Percentiles rank a stretch among this genome's conserved stretches.
phyloP scores from a whole-genome alignment of 2,113 vertebrate species.

The Alces alces region DNA sequence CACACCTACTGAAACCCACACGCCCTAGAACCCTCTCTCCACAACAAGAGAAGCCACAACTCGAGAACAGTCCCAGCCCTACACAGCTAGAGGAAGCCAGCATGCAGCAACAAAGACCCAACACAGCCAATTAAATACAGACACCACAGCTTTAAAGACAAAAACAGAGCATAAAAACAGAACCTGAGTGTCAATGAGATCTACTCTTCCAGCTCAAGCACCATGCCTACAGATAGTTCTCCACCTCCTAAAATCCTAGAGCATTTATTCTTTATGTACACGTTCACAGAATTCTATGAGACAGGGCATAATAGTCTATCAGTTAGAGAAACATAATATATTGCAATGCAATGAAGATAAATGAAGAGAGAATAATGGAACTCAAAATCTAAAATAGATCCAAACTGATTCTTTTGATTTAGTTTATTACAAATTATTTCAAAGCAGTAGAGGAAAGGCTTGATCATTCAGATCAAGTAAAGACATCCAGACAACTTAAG shows the following conservation, averaged over 20 bases:
- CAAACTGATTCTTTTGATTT: neutral
- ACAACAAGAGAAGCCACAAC: neutral
- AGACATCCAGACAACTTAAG: neutral
- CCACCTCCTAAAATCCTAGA: neutral
- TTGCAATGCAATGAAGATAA: neutral
- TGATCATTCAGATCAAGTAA: neutral
- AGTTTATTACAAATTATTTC: neutral
- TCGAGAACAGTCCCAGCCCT: neutral
- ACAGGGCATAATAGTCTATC: neutral
- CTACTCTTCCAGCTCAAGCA: neutral
- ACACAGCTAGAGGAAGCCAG: neutral
- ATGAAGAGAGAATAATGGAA: neutral
- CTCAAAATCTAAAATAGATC: conserved; percentile 8
- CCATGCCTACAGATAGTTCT: neutral
- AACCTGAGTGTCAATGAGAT: neutral
- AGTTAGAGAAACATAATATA: neutral
- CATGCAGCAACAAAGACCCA: neutral
- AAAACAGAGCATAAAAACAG: neutral
- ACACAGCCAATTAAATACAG: neutral
- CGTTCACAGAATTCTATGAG: neutral
- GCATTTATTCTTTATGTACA: neutral
- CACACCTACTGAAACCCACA: neutral
- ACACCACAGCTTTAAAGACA: neutral
- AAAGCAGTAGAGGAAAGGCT: neutral
- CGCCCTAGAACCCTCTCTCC: neutral